Conservation (phyloP, 2,113 vertebrate genomes). For the Campylomormyrus tamandua region DNA sequence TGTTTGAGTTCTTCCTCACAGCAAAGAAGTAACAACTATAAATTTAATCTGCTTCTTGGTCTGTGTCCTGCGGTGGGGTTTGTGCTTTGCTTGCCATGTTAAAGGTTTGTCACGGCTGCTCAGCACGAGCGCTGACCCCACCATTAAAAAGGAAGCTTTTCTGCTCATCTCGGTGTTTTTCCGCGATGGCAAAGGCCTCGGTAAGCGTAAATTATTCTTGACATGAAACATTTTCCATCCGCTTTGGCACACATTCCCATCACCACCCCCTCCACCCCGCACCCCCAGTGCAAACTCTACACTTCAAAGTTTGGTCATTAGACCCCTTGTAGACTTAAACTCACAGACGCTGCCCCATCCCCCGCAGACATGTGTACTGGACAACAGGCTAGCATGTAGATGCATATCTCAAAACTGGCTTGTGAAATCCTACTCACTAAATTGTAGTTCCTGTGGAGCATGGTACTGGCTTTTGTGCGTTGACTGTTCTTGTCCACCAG, state of each 20-base stretch:
- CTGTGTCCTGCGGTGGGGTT: background rate
- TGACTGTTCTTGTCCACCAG: constrained; percentile 7
- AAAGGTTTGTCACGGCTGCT: background rate
- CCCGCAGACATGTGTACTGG: background rate
- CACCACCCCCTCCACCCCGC: too few species aligned
- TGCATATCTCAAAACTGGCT: background rate
- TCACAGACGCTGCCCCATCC: background rate
- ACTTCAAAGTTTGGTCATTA: background rate
- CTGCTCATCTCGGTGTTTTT: constrained; percentile 6
- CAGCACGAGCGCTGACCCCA: background rate
- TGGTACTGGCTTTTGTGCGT: too few species aligned
- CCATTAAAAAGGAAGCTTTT: constrained; percentile 30
- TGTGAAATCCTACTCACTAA: background rate
- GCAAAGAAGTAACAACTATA: background rate
- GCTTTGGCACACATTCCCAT: constrained; percentile 22
- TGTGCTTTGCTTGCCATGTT: constrained; percentile 9
- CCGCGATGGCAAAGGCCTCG: constrained; percentile 11
- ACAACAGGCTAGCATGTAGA: constrained; percentile 13
- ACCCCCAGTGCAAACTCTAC: background rate
- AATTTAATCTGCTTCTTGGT: background rate
- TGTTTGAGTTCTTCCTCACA: background rate
- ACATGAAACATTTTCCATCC: constrained; percentile 39
- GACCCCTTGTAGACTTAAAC: background rate
- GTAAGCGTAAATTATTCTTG: constrained; percentile 25
- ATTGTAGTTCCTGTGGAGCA: background rate